Conservation (phyloP, 23 tunicate genomes). For the Styela clava region DNA sequence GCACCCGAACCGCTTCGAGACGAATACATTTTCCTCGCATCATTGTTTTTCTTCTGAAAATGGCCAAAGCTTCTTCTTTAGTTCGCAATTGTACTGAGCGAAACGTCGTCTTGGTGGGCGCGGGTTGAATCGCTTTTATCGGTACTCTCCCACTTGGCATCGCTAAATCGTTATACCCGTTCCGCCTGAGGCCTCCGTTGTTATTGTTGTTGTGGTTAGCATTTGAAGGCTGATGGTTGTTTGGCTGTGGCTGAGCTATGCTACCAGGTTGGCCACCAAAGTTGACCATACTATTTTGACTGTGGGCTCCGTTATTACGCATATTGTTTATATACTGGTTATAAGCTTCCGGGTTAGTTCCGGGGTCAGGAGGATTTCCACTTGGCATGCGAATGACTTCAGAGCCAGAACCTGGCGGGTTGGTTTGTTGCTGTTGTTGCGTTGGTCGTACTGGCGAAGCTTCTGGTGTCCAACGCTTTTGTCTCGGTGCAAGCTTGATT, state of each 20-base stretch:
- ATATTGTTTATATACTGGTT: slow-evolving; percentile 35
- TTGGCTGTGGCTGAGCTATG: slow-evolving; percentile 5
- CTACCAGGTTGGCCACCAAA: slow-evolving; percentile 10
- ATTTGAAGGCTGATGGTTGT: slow-evolving; percentile 11
- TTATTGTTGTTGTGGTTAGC: slow-evolving; percentile 18
- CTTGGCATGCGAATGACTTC: background rate
- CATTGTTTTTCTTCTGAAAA: slow-evolving; percentile 1
- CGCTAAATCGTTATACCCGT: background rate
- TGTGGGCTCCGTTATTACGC: slow-evolving; percentile 27
- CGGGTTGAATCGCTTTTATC: background rate
- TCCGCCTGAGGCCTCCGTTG: background rate
- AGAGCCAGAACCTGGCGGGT: background rate
- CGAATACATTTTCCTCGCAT: slow-evolving; percentile 14
- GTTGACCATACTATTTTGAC: slow-evolving; percentile 12
- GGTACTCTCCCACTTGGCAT: slow-evolving; percentile 20
- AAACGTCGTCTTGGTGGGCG: background rate
- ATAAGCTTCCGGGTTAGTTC: slow-evolving; percentile 28
- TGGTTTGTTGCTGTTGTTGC: background rate
- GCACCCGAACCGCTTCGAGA: slow-evolving; percentile 32
- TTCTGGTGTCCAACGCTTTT: slow-evolving; percentile 23
- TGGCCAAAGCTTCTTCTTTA: slow-evolving; percentile 9
- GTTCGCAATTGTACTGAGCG: background rate
- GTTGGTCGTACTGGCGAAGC: background rate
- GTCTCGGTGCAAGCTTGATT: slow-evolving; percentile 25
- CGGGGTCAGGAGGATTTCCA: slow-evolving; percentile 33